phyloP scores from a whole-genome alignment of 2,797 vertebrate genomes.

The Peromyscus aztecus region DNA sequence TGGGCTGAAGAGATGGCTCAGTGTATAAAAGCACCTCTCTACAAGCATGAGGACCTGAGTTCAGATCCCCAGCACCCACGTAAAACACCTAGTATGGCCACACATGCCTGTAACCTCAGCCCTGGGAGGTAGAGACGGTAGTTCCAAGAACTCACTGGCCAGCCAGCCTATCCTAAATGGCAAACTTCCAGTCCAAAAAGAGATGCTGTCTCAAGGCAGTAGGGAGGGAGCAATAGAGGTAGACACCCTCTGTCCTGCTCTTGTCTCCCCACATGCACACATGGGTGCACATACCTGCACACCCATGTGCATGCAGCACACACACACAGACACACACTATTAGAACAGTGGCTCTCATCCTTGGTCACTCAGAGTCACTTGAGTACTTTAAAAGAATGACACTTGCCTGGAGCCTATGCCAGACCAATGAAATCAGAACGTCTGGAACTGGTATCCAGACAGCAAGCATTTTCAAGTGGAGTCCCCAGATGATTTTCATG shows the following conservation, averaged over 20 bases:
- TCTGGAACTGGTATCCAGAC: neutral
- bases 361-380: neutral
- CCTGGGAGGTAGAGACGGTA: neutral
- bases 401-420: neutral
- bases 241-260: neutral
- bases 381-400: neutral
- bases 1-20: neutral
- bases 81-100: neutral
- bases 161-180: neutral
- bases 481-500: conserved; percentile 3
- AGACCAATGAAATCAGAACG: neutral
- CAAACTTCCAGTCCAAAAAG: neutral
- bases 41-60: neutral
- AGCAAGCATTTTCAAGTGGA: neutral
- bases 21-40: neutral
- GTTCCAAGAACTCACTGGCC: neutral
- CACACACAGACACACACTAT: neutral
- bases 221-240: neutral
- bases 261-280: neutral
- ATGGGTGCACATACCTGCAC: neutral
- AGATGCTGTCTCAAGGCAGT: neutral
- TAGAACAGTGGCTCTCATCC: neutral
- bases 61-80: neutral
- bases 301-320: neutral
- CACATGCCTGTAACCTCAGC: neutral